Conservation (phyloP, 2,888 invertebrate species). For the Rhyacophila evoluta region DNA sequence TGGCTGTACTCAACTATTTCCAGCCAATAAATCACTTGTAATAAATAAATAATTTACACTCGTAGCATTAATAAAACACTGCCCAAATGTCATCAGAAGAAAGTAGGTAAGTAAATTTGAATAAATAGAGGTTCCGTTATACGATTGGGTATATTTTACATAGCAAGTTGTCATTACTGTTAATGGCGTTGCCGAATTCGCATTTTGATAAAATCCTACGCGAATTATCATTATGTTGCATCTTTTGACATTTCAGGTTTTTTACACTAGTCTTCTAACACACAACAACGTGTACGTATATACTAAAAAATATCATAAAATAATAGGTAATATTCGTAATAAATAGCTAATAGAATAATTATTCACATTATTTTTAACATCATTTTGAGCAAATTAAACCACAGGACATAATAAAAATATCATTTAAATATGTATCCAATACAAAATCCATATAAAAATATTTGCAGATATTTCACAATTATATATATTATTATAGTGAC, state of each 20-base stretch:
- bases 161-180: constrained; percentile 5
- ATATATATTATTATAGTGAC: too few relatives aligned
- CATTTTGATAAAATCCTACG: neutral
- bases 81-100: constrained; percentile 14
- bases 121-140: constrained; percentile 27
- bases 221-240: neutral
- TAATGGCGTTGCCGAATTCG: constrained; percentile 15
- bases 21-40: constrained; percentile 37
- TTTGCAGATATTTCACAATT: too few relatives aligned
- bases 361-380: too few relatives aligned
- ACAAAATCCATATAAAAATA: too few relatives aligned
- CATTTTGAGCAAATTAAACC: too few relatives aligned
- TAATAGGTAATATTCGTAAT: too few relatives aligned
- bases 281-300: too few relatives aligned
- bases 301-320: too few relatives aligned
- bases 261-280: too few relatives aligned
- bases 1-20: constrained; percentile 29
- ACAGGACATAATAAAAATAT: too few relatives aligned
- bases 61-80: constrained; percentile 25
- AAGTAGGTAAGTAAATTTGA: constrained; percentile 23
- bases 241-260: constrained; percentile 5
- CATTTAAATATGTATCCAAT: too few relatives aligned
- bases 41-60: constrained; percentile 41
- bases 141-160: neutral
- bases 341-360: too few relatives aligned